Conservation (phyloP, 2,113 vertebrate species). For the Circaetus cinerascens region DNA sequence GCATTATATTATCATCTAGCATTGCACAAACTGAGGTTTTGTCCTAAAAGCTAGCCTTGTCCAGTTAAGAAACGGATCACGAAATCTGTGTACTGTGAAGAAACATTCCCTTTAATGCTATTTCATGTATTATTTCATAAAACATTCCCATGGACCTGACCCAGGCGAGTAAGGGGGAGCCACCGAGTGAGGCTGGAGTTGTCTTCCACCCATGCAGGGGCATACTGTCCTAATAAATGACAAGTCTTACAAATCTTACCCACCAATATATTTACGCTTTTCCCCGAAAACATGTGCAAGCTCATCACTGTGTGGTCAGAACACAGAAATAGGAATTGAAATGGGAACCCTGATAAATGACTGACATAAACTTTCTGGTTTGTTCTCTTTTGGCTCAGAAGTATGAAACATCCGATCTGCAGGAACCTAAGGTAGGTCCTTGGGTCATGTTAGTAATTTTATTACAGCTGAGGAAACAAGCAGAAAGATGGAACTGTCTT, state of each 20-base stretch:
- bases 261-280: rapidly evolving
- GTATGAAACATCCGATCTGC: background rate
- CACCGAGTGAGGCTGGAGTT: background rate
- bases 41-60: background rate
- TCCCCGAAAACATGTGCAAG: background rate
- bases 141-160: background rate
- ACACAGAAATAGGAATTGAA: background rate
- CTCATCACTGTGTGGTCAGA: background rate
- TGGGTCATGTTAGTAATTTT: background rate
- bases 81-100: background rate
- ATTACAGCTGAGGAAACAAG: background rate
- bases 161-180: background rate
- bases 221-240: background rate
- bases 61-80: background rate
- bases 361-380: background rate
- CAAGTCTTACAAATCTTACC: background rate
- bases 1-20: background rate
- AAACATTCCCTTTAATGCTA: background rate
- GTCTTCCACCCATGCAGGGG: background rate
- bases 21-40: background rate
- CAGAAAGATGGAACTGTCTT: background rate
- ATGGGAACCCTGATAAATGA: background rate
- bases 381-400: background rate
- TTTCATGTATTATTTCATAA: background rate
- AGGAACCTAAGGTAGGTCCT: background rate